phyloP scores from a whole-genome alignment of 2,113 vertebrate genomes.

The Ammodytes marinus region DNA sequence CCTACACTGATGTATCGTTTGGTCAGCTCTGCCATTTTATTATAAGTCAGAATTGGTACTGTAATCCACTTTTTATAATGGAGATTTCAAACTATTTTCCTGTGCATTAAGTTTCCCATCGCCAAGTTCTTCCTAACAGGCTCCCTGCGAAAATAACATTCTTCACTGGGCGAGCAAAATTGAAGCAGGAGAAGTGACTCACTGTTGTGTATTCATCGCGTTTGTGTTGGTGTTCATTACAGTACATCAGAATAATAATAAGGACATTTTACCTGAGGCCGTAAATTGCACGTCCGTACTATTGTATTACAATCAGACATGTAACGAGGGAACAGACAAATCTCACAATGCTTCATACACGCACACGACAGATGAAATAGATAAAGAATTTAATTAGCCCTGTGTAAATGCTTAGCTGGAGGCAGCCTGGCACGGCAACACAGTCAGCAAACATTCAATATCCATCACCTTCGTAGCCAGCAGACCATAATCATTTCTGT shows the following conservation, averaged over 20 bases:
- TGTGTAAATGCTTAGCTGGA: constrained; percentile 46
- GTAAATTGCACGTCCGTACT: not conserved
- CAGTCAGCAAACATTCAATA: constrained; percentile 69
- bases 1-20: not conserved
- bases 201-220: not conserved
- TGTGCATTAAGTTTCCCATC: not conserved
- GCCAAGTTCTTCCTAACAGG: constrained; percentile 16
- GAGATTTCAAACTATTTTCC: not conserved
- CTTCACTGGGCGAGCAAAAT: not conserved
- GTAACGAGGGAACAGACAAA: constrained; percentile 26
- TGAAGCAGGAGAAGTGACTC: not conserved
- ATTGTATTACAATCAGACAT: constrained; percentile 12
- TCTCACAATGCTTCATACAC: constrained; percentile 31
- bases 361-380: constrained; percentile 50
- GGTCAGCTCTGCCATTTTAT: not conserved
- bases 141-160: constrained; percentile 15
- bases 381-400: constrained; percentile 62
- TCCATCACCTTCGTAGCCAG: constrained; percentile 74
- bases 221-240: not conserved
- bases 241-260: constrained; percentile 3
- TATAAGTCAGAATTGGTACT: not conserved
- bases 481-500: constrained; percentile 74
- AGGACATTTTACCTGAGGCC: constrained; percentile 9
- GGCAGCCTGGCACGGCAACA: constrained; percentile 29
- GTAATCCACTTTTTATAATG: not conserved